These are phyloP conservation scores for Agrotis ipsilon DNA, from an alignment of 2,888 invertebrate genomes.

Conservation along the genomic window DNA sequence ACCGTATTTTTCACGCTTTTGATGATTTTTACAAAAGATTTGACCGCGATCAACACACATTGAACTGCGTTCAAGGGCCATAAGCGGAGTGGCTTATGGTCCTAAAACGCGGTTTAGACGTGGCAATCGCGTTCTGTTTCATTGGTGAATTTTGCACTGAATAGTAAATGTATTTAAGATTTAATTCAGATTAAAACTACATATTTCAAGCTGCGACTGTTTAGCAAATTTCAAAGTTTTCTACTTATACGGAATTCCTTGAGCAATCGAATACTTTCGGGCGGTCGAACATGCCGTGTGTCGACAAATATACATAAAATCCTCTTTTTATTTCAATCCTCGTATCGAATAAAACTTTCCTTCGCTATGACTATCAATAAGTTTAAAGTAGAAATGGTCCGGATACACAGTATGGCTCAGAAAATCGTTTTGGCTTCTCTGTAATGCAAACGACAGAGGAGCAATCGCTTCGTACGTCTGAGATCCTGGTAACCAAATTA, in stretches of 20 bases:
- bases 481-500: constrained; percentile 27
- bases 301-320: constrained; percentile 12
- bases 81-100: fast-evolving
- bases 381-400: constrained; percentile 6
- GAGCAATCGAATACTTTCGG: too few species aligned
- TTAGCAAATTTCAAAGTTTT: too few species aligned
- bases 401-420: constrained; percentile 15
- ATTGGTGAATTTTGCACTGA: background rate
- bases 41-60: background rate
- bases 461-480: constrained; percentile 33
- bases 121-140: background rate
- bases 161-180: background rate
- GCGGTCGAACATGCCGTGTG: background rate
- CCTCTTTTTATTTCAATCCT: background rate
- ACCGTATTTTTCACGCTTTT: too few species aligned
- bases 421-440: constrained; percentile 31
- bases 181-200: background rate
- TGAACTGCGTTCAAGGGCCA: background rate
- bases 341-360: background rate
- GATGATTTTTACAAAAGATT: background rate
- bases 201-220: background rate
- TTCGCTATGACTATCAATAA: constrained; percentile 26
- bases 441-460: constrained; percentile 30
- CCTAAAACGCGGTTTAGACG: background rate
- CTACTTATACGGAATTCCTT: too few species aligned